A percentile compares a stretch with the other conserved stretches of the same genome.
phyloP scores from a whole-genome alignment of 2,888 invertebrate genomes.

The Acleris cristana region DNA sequence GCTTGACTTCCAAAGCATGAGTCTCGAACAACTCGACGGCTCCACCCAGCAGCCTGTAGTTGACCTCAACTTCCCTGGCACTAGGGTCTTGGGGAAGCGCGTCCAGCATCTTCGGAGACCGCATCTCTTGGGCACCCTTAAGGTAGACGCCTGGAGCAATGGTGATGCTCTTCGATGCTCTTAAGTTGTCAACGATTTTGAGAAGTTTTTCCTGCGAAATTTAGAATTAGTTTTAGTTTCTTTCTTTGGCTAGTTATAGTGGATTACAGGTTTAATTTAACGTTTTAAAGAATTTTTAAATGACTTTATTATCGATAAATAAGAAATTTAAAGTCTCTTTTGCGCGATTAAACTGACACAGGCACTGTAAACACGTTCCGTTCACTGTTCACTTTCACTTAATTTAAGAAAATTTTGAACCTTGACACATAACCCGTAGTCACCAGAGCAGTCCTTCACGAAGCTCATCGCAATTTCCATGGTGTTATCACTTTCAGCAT shows the following conservation, averaged over 20 bases:
- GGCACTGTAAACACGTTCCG: conserved; percentile 52
- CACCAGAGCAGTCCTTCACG: conserved; percentile 88
- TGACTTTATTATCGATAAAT: conserved; percentile 19
- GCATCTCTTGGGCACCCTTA: conserved; percentile 79
- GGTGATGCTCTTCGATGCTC: conserved; percentile 74
- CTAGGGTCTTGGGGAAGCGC: conserved; percentile 88
- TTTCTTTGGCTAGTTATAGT: not conserved
- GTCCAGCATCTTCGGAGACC: conserved; percentile 84
- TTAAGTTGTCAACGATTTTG: conserved; percentile 86
- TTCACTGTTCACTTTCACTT: conserved; percentile 74
- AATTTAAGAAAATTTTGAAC: conserved; percentile 78
- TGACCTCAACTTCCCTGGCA: conserved; percentile 88
- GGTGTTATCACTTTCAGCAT: conserved; percentile 78
- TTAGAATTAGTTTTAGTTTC: conserved; percentile 18
- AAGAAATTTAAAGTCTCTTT: conserved; percentile 46
- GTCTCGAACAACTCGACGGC: conserved; percentile 90
- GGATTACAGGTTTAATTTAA: too few species aligned
- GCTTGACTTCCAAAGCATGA: conserved; percentile 91
- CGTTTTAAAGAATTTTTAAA: not conserved
- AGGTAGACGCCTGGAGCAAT: conserved; percentile 86
- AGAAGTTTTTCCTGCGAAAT: conserved; percentile 87
- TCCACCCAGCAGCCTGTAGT: conserved; percentile 89
- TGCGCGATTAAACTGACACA: conserved; percentile 44
- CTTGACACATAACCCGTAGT: conserved; percentile 89
- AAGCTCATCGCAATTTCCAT: conserved; percentile 87